Evolutionary conservation across 2,113 vertebrate genomes (phyloP).

Genomic region (Noturus placidus): DNA sequence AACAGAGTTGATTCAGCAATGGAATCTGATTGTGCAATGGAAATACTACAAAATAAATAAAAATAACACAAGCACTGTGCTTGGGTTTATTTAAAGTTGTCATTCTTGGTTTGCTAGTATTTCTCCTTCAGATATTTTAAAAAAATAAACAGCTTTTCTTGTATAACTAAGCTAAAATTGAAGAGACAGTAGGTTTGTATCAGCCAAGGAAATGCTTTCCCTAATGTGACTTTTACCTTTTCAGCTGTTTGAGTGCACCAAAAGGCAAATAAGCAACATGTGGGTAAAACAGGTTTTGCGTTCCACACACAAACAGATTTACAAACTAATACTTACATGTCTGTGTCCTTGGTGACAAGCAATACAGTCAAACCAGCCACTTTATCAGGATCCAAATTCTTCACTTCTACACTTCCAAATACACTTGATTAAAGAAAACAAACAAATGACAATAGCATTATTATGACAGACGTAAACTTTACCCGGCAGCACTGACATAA

Average conservation of each 20-base stretch:
- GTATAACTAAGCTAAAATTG: too few species aligned
- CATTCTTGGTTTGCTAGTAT: too few species aligned
- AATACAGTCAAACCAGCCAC: slow-evolving; percentile 72
- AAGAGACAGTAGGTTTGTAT: too few species aligned
- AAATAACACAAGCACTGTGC: too few species aligned
- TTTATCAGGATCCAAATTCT: slow-evolving; percentile 63
- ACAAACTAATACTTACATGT: slow-evolving; percentile 51
- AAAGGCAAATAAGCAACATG: background rate
- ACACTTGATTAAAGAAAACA: slow-evolving; percentile 66
- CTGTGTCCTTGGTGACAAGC: slow-evolving; percentile 68
- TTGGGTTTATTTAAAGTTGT: too few species aligned
- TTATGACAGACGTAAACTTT: background rate
- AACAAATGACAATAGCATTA: background rate
- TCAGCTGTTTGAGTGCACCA: background rate
- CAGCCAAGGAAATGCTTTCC: too few species aligned
- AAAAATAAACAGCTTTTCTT: too few species aligned
- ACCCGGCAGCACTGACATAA: too few species aligned
- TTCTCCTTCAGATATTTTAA: too few species aligned
- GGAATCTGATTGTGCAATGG: background rate
- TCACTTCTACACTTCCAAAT: slow-evolving; percentile 79
- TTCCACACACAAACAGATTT: background rate
- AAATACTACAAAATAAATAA: too few species aligned
- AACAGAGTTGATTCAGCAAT: too few species aligned
- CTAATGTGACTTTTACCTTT: background rate
- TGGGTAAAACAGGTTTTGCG: background rate